Percentiles rank a stretch among this genome's conserved stretches.
Conservation (phyloP, 2,113 vertebrate genomes). For the Fregetta grallaria region DNA sequence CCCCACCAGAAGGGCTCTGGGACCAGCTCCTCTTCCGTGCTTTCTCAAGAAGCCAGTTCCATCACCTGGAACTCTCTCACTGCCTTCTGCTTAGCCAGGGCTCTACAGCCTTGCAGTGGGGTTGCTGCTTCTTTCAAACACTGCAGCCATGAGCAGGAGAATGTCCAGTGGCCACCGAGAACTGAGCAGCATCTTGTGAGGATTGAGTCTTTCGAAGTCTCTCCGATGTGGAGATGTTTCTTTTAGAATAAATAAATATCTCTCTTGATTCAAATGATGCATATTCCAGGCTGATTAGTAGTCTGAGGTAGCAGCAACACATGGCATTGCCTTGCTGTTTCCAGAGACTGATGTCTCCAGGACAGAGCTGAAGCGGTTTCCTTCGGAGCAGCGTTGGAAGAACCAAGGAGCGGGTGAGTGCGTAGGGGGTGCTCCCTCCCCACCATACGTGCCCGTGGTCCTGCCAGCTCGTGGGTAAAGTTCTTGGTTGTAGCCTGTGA, state of each 20-base stretch:
- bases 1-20: background rate
- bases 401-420: rapidly evolving
- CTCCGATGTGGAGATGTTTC: background rate
- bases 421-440: background rate
- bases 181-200: background rate
- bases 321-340: background rate
- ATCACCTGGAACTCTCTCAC: rapidly evolving
- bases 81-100: background rate
- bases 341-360: background rate
- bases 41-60: background rate
- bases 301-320: background rate
- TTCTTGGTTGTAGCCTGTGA: background rate
- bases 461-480: background rate
- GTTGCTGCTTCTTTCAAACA: background rate
- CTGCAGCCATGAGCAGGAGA: background rate
- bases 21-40: background rate
- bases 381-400: background rate
- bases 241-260: background rate
- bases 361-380: background rate
- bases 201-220: background rate
- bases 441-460: rapidly evolving
- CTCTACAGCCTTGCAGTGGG: background rate
- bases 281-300: background rate
- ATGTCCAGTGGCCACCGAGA: background rate
- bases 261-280: background rate